Evolutionary conservation across 2,888 invertebrate species (phyloP).

Genomic region (Horisme vitalbata): DNA sequence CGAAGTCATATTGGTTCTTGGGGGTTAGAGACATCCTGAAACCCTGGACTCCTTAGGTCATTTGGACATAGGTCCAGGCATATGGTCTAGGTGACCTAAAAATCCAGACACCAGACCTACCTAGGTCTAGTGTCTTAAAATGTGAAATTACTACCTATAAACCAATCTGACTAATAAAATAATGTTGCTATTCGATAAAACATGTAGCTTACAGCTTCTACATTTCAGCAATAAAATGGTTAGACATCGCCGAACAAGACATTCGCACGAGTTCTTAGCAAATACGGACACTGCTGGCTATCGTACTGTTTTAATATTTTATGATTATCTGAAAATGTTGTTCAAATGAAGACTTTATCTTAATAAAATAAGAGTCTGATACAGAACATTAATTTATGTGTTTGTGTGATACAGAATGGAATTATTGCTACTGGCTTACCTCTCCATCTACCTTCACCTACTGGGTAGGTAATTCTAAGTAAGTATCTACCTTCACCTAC

Average conservation of each 20-base stretch:
- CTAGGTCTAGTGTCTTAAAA: too few species aligned
- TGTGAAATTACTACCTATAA: too few species aligned
- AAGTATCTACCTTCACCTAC: too few species aligned
- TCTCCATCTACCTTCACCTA: not conserved
- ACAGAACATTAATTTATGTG: not conserved
- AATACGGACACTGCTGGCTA: constrained; percentile 63
- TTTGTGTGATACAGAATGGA: not conserved
- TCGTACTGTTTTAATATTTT: constrained; percentile 64
- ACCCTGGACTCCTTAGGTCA: too few species aligned
- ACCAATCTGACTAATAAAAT: not conserved
- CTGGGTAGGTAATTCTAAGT: too few species aligned
- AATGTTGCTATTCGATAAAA: not conserved
- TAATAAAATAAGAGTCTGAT: constrained; percentile 12
- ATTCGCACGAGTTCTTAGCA: constrained; percentile 59
- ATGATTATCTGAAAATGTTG: constrained; percentile 15
- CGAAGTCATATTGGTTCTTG: too few species aligned
- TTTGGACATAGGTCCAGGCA: too few species aligned
- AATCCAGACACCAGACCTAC: too few species aligned
- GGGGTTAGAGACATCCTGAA: too few species aligned
- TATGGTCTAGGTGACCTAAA: too few species aligned
- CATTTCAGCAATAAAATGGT: constrained; percentile 36
- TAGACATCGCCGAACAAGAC: constrained; percentile 51
- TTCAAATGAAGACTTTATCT: constrained; percentile 24
- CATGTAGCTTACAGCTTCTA: constrained; percentile 16
- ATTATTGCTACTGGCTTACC: not conserved